Evolutionary conservation across 2,113 vertebrate species (phyloP), one percentile per base, ranked within the genome.

Genomic region (Seriola dumerili): DNA sequence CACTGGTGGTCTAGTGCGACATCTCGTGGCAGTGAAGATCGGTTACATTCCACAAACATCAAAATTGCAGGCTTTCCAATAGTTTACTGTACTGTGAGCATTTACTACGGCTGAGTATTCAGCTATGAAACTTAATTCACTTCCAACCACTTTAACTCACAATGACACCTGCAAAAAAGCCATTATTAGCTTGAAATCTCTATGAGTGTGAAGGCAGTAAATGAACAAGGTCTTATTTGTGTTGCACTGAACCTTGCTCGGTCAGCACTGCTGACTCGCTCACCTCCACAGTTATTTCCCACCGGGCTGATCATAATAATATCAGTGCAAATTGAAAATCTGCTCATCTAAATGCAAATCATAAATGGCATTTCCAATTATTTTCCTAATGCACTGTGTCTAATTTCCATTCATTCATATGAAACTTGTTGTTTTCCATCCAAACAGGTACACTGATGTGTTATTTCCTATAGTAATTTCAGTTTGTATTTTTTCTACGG

Each of bases 331-430:
- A 91, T 89, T 91, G 88, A 92, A 89, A 93, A 92, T 93, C 84
- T 91, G 78, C 89, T 94, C 93, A 89, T 96, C 94, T 95, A 95
- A 93, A 95, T 95, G 93, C 94, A 93, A 96, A 95, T 94, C 84
- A 85, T 90, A 84, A 91, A 91, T 78, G 68, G 83, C 61, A 78
- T 89, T 94, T 88, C 76, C 80, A 89, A 90, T 92, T 91, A 91
- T 89, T 86, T 88, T 81, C 72, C 78, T 67, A 90, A 92, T 80
- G 81, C 66, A 78, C 73, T 83, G 85, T 84, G 81, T 87, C 85
- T 90, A 88, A 93, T 94, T 93, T 88, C 58, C 80, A 76, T 86
- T 83, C 80, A 83, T 4, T 25, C 73, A 80, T 50, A 77, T 72
- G 36, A 61, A 79, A 79, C 68, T 57, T 71, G 80, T 72, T 69